Conservation (phyloP, 2,113 vertebrate genomes). For the Catharus bicknelli region DNA sequence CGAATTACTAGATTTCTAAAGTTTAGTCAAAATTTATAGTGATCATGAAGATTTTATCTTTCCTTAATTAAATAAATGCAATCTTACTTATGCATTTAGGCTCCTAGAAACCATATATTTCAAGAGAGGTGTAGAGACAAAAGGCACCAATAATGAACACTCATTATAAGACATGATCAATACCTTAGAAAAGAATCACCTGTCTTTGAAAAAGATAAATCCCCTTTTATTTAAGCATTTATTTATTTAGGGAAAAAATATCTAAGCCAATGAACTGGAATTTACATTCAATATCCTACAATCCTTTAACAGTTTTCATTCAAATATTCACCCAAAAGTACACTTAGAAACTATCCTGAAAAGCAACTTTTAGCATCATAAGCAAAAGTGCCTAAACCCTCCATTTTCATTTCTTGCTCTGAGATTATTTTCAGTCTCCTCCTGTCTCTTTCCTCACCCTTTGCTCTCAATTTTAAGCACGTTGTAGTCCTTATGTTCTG, state of each 20-base stretch:
- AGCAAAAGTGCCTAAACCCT: not conserved
- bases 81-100: not conserved
- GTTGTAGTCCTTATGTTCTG: not conserved
- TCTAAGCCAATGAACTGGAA: not conserved
- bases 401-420: not conserved
- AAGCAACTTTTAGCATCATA: not conserved
- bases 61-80: not conserved
- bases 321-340: not conserved
- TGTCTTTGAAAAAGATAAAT: not conserved
- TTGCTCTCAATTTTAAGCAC: not conserved
- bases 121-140: not conserved
- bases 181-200: not conserved
- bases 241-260: not conserved
- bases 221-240: not conserved
- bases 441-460: not conserved
- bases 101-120: not conserved
- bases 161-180: not conserved
- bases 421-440: not conserved
- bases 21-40: not conserved
- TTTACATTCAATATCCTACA: not conserved
- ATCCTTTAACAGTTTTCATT: not conserved
- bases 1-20: not conserved
- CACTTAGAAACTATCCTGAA: not conserved
- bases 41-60: not conserved
- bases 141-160: not conserved